Conservation (phyloP, 2,888 invertebrate species). For the Sinodicranocentrus sp. region DNA sequence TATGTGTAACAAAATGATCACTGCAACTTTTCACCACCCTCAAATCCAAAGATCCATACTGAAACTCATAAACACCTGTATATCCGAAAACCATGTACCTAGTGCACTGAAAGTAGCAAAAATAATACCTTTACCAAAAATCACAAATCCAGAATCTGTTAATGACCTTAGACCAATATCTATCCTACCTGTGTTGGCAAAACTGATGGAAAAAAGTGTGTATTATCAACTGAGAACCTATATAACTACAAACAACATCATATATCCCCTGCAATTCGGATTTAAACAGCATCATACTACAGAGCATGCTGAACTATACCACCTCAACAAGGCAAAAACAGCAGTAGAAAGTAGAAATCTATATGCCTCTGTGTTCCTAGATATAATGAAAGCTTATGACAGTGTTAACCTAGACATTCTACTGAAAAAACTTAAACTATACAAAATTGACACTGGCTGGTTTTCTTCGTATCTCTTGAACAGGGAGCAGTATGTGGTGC, state of each 20-base stretch:
- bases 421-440: slow-evolving; percentile 9
- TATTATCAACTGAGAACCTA: slow-evolving; percentile 19
- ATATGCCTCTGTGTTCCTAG: slow-evolving; percentile 21
- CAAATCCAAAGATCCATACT: not conserved
- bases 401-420: slow-evolving; percentile 7
- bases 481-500: slow-evolving; percentile 10
- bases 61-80: not conserved
- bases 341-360: not conserved
- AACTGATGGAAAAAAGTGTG: slow-evolving; percentile 50
- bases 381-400: slow-evolving; percentile 56
- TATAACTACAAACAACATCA: slow-evolving; percentile 16
- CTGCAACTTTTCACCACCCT: not conserved
- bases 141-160: not conserved
- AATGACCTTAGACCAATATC: slow-evolving; percentile 57
- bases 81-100: slow-evolving; percentile 32
- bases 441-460: slow-evolving; percentile 25
- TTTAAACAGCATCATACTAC: slow-evolving; percentile 42
- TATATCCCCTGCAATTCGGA: slow-evolving; percentile 42
- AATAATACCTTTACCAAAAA: slow-evolving; percentile 57
- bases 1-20: slow-evolving; percentile 27
- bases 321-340: not conserved
- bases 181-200: slow-evolving; percentile 53
- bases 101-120: slow-evolving; percentile 22
- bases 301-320: slow-evolving; percentile 26
- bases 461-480: slow-evolving; percentile 1